Base-by-base conservation (phyloP, 2,113 vertebrate genomes). In the Prionailurus viverrinus region DNA sequence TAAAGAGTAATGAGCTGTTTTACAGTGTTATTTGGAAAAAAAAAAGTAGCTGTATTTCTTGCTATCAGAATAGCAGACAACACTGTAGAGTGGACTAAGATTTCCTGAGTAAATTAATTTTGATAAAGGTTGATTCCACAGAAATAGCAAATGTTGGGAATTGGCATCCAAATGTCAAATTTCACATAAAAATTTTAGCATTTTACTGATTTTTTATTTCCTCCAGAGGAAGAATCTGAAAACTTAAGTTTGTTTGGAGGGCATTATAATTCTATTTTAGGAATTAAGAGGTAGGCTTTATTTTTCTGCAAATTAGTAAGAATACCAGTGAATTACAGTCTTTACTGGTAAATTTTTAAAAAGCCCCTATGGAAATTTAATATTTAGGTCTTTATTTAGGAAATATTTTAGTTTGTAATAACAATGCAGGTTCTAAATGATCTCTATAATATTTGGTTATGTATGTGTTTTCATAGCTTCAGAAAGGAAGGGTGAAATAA, bases 1-100 rank as follows among this genome's bases (percentile, higher is more conserved):
- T 95, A 90, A 97, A 94, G 97, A 78, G 10, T 84, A 95, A 87
- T 90, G 82, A 92, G 27, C 31, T 78, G 12, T 81, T 85, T 95
- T 93, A 82, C 31, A 51, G 27, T 95, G 31, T 86, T 36, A 85
- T 80, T 87, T 97, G 41, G 41, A 33, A 80, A 95, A 89, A 89
- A 90, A 91, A 82, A 71, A 36, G n/a, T 55, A 83, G 31, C 15
- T 93, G 4, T 85, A 45, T 89, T 87, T 95, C 58, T 83, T 87
- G 15, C 27, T 81, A 16, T 29, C 69, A 92, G n/a, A 76, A 55
- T 11, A 91, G 6, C 39, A 91, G 76, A 85, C 1, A 94, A 23
- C 31, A 39, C 21, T 84, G 9, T 63, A 81, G 7, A 80, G 11
- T 91, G 13, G 14, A 51, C 68, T 91, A 45, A 81, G n/a, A 73